Conservation (phyloP, 1,140 invertebrate genomes). For the Chionoecetes opilio region DNA sequence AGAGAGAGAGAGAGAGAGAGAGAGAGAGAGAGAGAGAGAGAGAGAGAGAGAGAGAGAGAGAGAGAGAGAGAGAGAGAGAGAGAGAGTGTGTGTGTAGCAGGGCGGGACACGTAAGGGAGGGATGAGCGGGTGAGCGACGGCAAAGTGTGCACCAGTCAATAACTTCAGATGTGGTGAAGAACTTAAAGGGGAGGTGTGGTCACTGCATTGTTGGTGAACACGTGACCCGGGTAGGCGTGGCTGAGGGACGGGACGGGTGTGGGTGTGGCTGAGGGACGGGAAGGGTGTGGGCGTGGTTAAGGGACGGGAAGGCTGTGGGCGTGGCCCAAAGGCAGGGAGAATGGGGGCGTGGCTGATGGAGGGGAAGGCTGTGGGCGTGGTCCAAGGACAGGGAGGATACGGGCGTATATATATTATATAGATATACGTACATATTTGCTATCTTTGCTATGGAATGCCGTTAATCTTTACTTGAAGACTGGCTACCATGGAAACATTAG, state of each 20-base stretch:
- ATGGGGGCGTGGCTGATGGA: neutral
- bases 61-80: constrained; percentile 56
- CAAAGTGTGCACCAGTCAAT: neutral
- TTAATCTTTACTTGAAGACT: no score
- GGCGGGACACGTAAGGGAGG: constrained; percentile 72
- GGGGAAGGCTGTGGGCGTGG: neutral
- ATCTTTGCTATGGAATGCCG: no score
- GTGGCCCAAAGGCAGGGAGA: neutral
- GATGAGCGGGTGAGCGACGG: neutral
- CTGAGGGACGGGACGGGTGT: neutral
- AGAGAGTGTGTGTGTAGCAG: constrained; percentile 71
- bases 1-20: constrained; percentile 53
- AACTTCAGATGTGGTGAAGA: constrained; percentile 19
- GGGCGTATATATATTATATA: no score
- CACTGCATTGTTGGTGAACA: constrained; percentile 27
- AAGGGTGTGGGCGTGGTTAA: neutral
- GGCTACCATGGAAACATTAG: no score
- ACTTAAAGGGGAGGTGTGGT: constrained; percentile 18
- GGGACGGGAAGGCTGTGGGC: neutral
- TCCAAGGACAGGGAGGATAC: neutral
- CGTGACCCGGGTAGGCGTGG: neutral
- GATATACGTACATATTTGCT: no score
- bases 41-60: constrained; percentile 58
- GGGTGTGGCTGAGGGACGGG: neutral
- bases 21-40: constrained; percentile 58